phyloP scores from a whole-genome alignment of 2,888 invertebrate species.

The Eupithecia inturbata region DNA sequence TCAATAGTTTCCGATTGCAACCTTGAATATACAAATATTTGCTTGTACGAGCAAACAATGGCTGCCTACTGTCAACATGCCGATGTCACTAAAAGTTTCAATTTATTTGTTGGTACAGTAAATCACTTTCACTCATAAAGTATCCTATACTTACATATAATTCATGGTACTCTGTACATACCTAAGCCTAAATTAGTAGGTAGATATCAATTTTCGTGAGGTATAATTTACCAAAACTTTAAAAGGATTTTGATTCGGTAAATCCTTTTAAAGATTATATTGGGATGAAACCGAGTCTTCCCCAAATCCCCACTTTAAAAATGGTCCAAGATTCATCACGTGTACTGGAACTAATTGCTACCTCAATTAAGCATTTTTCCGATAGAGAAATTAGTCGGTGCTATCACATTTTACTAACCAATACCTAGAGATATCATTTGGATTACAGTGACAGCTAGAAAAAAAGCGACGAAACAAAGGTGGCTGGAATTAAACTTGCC shows the following conservation, averaged over 20 bases:
- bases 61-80: slow-evolving; percentile 1
- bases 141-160: neutral
- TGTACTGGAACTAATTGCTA: neutral
- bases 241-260: too few species aligned
- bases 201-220: too few species aligned
- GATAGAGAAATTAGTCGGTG: neutral
- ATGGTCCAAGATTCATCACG: neutral
- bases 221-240: too few species aligned
- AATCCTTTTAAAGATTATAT: too few species aligned
- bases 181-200: neutral
- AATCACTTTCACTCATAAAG: neutral
- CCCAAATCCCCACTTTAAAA: neutral
- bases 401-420: neutral
- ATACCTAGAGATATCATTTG: too few species aligned
- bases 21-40: slow-evolving; percentile 37
- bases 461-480: neutral
- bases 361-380: neutral
- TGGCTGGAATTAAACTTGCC: neutral
- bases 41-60: slow-evolving; percentile 27
- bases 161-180: neutral
- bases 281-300: too few species aligned
- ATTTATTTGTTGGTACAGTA: neutral
- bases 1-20: slow-evolving; percentile 37
- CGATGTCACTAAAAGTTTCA: neutral
- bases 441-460: neutral